A percentile compares a stretch with the other conserved stretches of the same genome.
phyloP scores from a whole-genome alignment of 2,113 vertebrate species.

The Bufo gargarizans region DNA sequence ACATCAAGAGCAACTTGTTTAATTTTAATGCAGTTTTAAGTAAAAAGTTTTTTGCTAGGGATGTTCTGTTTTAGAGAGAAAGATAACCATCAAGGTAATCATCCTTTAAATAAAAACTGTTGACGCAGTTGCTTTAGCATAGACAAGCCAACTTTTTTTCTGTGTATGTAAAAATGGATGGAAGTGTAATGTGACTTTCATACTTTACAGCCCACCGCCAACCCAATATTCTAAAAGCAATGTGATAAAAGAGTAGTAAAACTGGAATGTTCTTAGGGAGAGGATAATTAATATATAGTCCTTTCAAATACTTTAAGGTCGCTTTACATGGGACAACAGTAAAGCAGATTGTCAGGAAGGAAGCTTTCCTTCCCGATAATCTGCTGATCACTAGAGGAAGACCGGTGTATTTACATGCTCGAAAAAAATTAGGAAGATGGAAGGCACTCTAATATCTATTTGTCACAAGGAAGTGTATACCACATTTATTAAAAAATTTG shows the following conservation, averaged over 20 bases:
- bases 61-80: background rate
- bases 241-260: background rate
- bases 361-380: too few species aligned
- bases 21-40: conserved; percentile 39
- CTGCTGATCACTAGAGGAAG: too few species aligned
- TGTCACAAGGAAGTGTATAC: too few species aligned
- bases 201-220: background rate
- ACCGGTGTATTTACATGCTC: too few species aligned
- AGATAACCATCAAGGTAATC: background rate
- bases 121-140: background rate
- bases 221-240: background rate
- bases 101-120: background rate
- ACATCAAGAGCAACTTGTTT: conserved; percentile 3
- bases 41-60: conserved; percentile 20
- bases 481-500: too few species aligned
- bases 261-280: too few species aligned
- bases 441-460: too few species aligned
- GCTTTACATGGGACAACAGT: too few species aligned
- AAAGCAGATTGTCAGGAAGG: too few species aligned
- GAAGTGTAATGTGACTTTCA: background rate
- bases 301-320: too few species aligned
- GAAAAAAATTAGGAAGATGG: too few species aligned
- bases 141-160: background rate
- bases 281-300: too few species aligned
- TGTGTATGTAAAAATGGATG: background rate